Conservation (phyloP, 2,888 invertebrate species). For the Tetragnatha montana region DNA sequence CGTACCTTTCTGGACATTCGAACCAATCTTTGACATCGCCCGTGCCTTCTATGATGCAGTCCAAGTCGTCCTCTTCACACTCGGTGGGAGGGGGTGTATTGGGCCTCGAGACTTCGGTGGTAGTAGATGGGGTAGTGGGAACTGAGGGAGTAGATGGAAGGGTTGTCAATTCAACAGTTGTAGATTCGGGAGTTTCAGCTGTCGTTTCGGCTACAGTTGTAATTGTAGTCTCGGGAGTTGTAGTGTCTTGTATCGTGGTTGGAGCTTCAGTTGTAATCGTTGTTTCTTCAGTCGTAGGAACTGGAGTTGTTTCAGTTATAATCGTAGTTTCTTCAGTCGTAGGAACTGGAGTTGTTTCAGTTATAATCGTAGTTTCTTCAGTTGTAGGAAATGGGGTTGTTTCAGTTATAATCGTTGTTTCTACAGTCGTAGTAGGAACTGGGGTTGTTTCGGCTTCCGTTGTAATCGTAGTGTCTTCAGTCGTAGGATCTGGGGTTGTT, state of each 20-base stretch:
- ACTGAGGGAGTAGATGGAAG: neutral
- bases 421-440: no score
- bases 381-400: neutral
- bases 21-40: constrained; percentile 54
- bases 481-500: no score
- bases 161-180: neutral
- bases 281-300: no score
- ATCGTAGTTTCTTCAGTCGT: no score
- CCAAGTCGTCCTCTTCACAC: constrained; percentile 58
- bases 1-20: constrained; percentile 56
- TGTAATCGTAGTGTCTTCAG: no score
- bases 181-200: neutral
- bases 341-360: no score
- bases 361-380: neutral
- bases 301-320: no score
- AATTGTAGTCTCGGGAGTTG: neutral
- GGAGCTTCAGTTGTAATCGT: neutral
- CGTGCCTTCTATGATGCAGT: constrained; percentile 55
- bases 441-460: no score
- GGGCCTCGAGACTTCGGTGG: constrained; percentile 30
- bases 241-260: neutral
- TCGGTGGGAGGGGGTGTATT: constrained; percentile 60
- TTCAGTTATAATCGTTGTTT: no score
- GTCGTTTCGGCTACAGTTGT: neutral
- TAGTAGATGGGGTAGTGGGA: neutral